phyloP scores from a whole-genome alignment of 2,888 invertebrate genomes.

The Ochropleura plecta region DNA sequence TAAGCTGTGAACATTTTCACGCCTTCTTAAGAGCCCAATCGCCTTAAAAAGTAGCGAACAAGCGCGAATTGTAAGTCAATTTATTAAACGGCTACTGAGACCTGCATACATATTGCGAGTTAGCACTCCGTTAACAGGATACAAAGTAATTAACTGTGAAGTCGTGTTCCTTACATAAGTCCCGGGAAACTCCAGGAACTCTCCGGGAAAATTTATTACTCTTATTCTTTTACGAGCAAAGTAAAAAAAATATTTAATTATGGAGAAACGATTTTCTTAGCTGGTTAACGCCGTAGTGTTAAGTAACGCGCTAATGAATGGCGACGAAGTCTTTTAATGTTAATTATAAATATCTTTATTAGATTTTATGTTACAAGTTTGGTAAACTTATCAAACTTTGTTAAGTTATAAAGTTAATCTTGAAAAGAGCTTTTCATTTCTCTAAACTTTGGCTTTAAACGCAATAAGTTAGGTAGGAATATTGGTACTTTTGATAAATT shows the following conservation, averaged over 20 bases:
- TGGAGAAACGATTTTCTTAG: slow-evolving; percentile 66
- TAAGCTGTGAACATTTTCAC: slow-evolving; percentile 48
- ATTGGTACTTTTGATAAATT: slow-evolving; percentile 21
- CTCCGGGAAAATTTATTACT: slow-evolving; percentile 76
- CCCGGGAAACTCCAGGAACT: slow-evolving; percentile 70
- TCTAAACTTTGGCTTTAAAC: slow-evolving; percentile 16
- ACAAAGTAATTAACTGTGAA: slow-evolving; percentile 85
- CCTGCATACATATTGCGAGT: slow-evolving; percentile 79
- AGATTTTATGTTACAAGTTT: slow-evolving; percentile 39
- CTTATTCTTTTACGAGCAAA: slow-evolving; percentile 73
- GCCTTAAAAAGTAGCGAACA: slow-evolving; percentile 52
- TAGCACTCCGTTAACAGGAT: slow-evolving; percentile 83
- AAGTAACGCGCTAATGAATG: slow-evolving; percentile 23
- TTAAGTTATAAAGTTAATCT: slow-evolving; percentile 18
- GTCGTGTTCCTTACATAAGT: slow-evolving; percentile 76
- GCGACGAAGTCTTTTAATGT: slow-evolving; percentile 24
- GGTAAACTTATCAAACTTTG: slow-evolving; percentile 16
- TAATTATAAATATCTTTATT: slow-evolving; percentile 33
- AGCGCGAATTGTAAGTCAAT: slow-evolving; percentile 64
- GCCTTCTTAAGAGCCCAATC: slow-evolving; percentile 43
- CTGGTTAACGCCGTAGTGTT: slow-evolving; percentile 35
- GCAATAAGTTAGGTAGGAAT: slow-evolving; percentile 6
- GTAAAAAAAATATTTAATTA: slow-evolving; percentile 76
- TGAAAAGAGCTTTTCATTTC: slow-evolving; percentile 32
- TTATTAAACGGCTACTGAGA: slow-evolving; percentile 69